Conservation (phyloP, 2,113 vertebrate species). For the Chaenogobius annularis region DNA sequence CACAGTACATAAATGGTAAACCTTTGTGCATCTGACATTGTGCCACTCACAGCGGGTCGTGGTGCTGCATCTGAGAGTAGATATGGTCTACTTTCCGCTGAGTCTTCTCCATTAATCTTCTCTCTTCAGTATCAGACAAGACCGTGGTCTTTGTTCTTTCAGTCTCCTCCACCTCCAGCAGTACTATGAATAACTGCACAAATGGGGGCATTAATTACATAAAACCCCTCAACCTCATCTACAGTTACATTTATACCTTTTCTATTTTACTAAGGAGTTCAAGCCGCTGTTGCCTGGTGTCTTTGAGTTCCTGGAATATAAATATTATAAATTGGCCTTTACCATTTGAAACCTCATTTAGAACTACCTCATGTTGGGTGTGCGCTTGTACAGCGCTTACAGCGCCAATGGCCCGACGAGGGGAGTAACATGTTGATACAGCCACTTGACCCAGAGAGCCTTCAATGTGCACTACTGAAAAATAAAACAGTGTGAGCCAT, state of each 20-base stretch:
- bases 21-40: neutral
- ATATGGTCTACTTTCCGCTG: constrained; percentile 80
- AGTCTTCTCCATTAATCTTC: constrained; percentile 65
- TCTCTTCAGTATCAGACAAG: constrained; percentile 67
- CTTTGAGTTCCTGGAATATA: constrained; percentile 73
- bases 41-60: constrained; percentile 59
- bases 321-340: neutral
- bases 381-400: constrained; percentile 84
- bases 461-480: constrained; percentile 89
- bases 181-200: constrained; percentile 82
- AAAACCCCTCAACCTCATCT: neutral
- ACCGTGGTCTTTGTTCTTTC: constrained; percentile 67
- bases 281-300: constrained; percentile 79
- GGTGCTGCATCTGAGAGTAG: constrained; percentile 74
- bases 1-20: neutral
- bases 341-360: neutral
- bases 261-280: constrained; percentile 84
- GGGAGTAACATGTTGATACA: constrained; percentile 92
- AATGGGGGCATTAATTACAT: neutral
- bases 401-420: constrained; percentile 89
- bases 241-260: constrained; percentile 76
- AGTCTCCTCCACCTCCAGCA: constrained; percentile 86
- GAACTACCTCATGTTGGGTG: constrained; percentile 78
- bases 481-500: neutral
- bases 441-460: constrained; percentile 94